Base-by-base conservation (phyloP, 2,797 vertebrate genomes). In the Thripadectes ignobilis region DNA sequence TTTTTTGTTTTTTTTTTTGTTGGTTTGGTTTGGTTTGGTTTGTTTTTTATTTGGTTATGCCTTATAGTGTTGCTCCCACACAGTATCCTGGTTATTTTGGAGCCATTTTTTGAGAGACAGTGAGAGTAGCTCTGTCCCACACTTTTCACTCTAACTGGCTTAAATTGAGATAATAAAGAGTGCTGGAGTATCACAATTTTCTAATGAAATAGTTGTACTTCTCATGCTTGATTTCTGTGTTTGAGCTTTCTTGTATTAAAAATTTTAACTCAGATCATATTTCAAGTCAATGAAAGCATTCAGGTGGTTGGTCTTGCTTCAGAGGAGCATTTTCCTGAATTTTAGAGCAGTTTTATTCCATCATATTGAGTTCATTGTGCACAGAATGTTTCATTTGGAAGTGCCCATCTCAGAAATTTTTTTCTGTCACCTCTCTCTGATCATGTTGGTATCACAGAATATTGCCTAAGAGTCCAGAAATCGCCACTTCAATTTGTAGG, bases 251-350 rank as follows among this genome's bases (percentile, higher is more conserved):
- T 62, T 83, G 34, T 49, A 39, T 34, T 67, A 73, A 55, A 75
- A 52, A 24, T 23, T 82, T 69, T 34, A 73, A 63, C 55, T 94
- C 63, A 39, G 88, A 67, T 88, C 54, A 71, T 66, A 55, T 52
- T 86, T 86, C 52, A 61, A 73, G 52, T 54, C 73, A 81, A 30
- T 49, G 46, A 90, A 93, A 89, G 24, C 34, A 82, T 94, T 90
- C 59, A 84, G 48, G 32, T 83, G 23, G 32, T 62, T 89, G 23
- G 23, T 57, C 7, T 88, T 13, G 27, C 77, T 94, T 61, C 49
- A 94, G 66, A 76, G 69, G 26, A 76, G 8, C 32, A 78, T 88
- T 85, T 95, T 81, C 18, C 68, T 91, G 59, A 88, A 89, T 63
- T 90, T 90, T 84, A 82, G 49, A 79, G 67, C 21, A 76, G 38